Evolutionary conservation across 2,888 invertebrate genomes (phyloP), one percentile per base, ranked within the genome.

Genomic region (Dioctria rufipes): DNA sequence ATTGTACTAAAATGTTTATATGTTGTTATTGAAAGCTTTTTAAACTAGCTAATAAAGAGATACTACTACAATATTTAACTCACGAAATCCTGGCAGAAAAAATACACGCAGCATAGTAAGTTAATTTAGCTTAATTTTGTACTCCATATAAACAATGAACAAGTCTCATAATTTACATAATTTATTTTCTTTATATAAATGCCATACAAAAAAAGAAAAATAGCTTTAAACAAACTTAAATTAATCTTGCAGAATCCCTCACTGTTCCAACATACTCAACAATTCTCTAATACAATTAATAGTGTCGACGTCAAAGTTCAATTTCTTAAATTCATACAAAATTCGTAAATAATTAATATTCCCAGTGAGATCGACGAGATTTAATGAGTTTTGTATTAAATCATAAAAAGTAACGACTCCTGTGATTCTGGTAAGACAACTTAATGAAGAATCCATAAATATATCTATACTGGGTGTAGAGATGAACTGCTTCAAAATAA

Each of bases 381-480:
- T 87, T n/a, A 88, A 80, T 49, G 88, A 81, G 82, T 89, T 87
- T 11, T 88, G 87, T 63, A 85, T 83, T 5, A 89, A 82, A 80
- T 88, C 86, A 81, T 86, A 87, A 81, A 86, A 88, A 42, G 86
- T 86, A 58, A 88, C 85, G 6, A 88, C 85, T 4, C 86, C 86
- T 25, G 87, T 83, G 39, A 89, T 84, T 40, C 86, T 79, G 42
- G 54, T 75, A 5, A 83, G 67, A 58, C 80, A 77, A 37, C 80
- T 67, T 82, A 83, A 0, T 5, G 86, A 84, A 9, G 78, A 61
- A n/a, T 78, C 63, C 58, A 43, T 67, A 37, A 83, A 77, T 6
- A 80, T 65, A 37, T 78, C 66, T 43, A 82, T 63, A 61, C 79
- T 75, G 4, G 81, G 13, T 37, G 75, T 71, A 4, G 84, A 84